Evolutionary conservation across 2,113 vertebrate genomes (phyloP).

Genomic region (Noturus placidus): DNA sequence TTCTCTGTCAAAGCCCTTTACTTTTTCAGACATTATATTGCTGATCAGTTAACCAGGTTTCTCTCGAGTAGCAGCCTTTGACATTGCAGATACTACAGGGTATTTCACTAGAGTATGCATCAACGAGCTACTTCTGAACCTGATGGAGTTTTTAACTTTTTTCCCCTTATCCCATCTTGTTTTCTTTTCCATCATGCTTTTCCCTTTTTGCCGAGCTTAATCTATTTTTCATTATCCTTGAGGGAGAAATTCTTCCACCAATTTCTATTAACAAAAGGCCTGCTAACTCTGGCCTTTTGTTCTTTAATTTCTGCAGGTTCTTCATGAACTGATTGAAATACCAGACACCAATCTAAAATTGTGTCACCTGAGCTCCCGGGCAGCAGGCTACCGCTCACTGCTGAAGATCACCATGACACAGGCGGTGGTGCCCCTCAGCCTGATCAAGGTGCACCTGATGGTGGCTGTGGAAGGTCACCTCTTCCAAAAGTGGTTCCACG

Average conservation of each 20-base stretch:
- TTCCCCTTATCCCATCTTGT: not conserved
- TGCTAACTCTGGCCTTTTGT: not conserved
- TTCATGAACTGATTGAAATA: slow-evolving; percentile 95
- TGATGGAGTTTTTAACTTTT: not conserved
- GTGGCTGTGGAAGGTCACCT: slow-evolving; percentile 97
- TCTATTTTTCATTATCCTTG: slow-evolving; percentile 18
- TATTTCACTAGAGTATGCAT: slow-evolving; percentile 14
- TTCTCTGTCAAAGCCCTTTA: not conserved
- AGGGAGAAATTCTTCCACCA: not conserved
- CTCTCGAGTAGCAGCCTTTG: not conserved
- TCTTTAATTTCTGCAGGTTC: slow-evolving; percentile 78
- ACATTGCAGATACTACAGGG: slow-evolving; percentile 17
- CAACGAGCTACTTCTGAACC: slow-evolving; percentile 37
- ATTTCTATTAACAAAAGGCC: not conserved
- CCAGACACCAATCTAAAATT: slow-evolving; percentile 88
- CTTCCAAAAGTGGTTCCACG: slow-evolving; percentile 97
- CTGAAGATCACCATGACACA: slow-evolving; percentile 98
- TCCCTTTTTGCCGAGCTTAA: not conserved
- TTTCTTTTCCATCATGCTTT: slow-evolving; percentile 16
- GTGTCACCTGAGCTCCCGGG: slow-evolving; percentile 92
- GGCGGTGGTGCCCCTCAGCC: slow-evolving; percentile 89
- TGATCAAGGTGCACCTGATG: slow-evolving; percentile 97
- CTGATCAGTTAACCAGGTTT: slow-evolving; percentile 5
- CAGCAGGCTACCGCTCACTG: slow-evolving; percentile 90
- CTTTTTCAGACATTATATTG: slow-evolving; percentile 15